phyloP scores from a whole-genome alignment of 1,140 invertebrate genomes.

The Eupristina koningsbergeri region DNA sequence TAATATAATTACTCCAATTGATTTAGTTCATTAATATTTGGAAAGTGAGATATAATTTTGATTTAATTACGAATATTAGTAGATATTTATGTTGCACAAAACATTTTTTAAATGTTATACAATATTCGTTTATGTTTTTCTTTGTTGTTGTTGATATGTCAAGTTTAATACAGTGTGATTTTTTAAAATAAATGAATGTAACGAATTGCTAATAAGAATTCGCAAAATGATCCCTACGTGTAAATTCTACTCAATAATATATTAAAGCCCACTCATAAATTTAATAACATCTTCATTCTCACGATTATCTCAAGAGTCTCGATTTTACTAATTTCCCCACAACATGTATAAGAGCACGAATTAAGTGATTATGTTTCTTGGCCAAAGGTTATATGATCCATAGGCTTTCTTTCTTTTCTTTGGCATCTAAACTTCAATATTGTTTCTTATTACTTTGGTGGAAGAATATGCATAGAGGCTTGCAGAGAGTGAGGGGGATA shows the following conservation, averaged over 20 bases:
- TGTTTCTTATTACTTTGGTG: neutral
- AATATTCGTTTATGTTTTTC: no score
- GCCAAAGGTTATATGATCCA: no score
- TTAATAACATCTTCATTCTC: neutral
- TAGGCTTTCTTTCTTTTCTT: neutral
- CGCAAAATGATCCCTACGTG: neutral
- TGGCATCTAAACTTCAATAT: neutral
- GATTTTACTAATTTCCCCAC: neutral
- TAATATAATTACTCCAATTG: no score
- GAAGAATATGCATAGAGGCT: neutral
- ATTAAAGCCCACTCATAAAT: neutral
- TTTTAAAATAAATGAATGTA: no score
- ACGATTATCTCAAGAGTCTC: neutral
- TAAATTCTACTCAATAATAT: neutral
- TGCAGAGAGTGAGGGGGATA: neutral
- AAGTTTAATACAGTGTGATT: no score
- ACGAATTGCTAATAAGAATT: neutral
- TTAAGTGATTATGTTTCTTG: no score
- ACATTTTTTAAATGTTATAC: no score
- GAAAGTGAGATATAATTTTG: no score
- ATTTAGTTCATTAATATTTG: no score
- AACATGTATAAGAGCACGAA: neutral
- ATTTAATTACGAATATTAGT: no score
- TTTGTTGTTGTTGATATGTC: no score
- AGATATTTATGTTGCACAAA: no score